Evolutionary conservation across 2,797 vertebrate species (phyloP).

Genomic region (Enteromius thamalakanensis): DNA sequence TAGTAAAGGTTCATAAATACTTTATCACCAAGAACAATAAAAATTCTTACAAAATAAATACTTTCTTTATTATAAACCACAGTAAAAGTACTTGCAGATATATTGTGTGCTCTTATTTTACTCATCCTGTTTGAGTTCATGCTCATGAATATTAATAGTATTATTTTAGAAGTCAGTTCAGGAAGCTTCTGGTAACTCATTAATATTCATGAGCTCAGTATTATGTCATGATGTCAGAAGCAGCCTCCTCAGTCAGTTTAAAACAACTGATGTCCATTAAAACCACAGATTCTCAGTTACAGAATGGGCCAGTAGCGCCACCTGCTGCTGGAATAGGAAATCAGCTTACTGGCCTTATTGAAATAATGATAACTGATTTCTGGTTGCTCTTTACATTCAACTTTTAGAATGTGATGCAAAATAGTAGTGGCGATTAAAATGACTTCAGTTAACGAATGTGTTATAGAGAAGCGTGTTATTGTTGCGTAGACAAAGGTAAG

Average conservation of each 20-base stretch:
- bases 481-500: too few species aligned
- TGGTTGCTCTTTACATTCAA: background rate
- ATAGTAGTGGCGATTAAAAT: background rate
- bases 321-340: conserved; percentile 49
- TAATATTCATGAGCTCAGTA: background rate
- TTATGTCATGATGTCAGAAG: background rate
- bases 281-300: background rate
- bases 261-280: background rate
- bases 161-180: background rate
- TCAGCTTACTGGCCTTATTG: background rate
- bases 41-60: background rate
- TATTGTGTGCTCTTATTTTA: background rate
- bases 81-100: background rate
- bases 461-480: background rate
- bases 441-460: background rate
- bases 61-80: background rate
- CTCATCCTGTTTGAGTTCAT: background rate
- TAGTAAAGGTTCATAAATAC: too few species aligned
- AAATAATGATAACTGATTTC: background rate
- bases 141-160: background rate
- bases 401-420: background rate
- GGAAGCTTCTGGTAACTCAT: background rate
- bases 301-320: conserved; percentile 59
- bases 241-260: background rate
- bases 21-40: too few species aligned